Percentiles rank a stretch among this genome's conserved stretches.
phyloP scores from a whole-genome alignment of 2,113 vertebrate genomes.

The Myrmecobius fasciatus region DNA sequence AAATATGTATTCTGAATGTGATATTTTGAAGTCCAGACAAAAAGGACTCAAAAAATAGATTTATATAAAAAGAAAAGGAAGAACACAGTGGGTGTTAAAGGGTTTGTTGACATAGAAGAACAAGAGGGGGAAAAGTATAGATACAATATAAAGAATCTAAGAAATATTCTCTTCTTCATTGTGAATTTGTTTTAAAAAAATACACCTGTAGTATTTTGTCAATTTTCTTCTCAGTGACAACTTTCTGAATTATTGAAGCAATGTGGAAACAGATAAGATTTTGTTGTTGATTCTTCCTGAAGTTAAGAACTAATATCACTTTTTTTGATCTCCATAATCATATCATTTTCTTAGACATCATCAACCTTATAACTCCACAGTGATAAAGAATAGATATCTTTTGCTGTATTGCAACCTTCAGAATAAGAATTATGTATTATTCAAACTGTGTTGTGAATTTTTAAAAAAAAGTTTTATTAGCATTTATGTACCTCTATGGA shows the following conservation, averaged over 20 bases:
- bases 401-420: neutral
- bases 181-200: neutral
- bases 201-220: neutral
- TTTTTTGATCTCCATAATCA: neutral
- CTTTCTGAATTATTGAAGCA: neutral
- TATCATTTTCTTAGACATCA: neutral
- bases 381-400: neutral
- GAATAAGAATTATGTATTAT: neutral
- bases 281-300: neutral
- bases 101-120: neutral
- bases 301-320: neutral
- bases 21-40: neutral
- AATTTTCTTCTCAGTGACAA: neutral
- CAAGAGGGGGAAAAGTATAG: neutral
- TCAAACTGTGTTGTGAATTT: neutral
- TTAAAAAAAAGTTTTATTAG: neutral
- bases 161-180: neutral
- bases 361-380: neutral
- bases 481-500: neutral
- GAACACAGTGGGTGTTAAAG: neutral
- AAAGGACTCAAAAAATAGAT: neutral
- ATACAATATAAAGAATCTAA: neutral
- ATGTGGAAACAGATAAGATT: neutral
- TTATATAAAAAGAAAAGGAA: neutral
- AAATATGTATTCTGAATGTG: neutral